Conservation (phyloP, 1,140 invertebrate genomes). For the Parasteatoda tepidariorum region DNA sequence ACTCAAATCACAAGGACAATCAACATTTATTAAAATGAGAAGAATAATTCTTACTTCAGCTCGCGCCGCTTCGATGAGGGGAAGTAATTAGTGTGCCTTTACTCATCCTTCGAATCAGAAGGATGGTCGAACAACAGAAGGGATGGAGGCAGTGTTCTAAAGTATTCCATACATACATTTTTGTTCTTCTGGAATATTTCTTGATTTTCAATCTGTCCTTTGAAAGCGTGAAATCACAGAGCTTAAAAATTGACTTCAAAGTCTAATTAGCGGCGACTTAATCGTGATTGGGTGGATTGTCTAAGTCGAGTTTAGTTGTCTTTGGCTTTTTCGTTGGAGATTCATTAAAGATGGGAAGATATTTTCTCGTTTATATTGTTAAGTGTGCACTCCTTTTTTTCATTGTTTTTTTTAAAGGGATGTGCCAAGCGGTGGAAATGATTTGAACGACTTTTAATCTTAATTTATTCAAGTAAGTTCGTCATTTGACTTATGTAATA, state of each 20-base stretch:
- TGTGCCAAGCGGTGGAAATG: not conserved
- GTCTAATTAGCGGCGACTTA: conserved; percentile 31
- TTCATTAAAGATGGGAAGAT: not conserved
- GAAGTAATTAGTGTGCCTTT: conserved; percentile 41
- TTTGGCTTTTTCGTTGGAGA: too few relatives aligned
- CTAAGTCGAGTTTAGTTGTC: too few relatives aligned
- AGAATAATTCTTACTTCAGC: conserved; percentile 27
- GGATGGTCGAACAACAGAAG: not conserved
- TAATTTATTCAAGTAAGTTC: not conserved
- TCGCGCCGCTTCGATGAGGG: not conserved
- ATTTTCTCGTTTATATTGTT: not conserved
- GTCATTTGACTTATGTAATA: too few relatives aligned
- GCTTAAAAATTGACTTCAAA: conserved; percentile 18
- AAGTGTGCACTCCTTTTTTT: not conserved
- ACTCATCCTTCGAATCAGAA: conserved; percentile 21
- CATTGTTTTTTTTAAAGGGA: not conserved
- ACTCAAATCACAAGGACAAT: conserved; percentile 47
- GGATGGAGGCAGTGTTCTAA: not conserved
- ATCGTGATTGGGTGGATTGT: not conserved
- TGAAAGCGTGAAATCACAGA: conserved; percentile 20
- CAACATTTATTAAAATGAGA: conserved; percentile 48
- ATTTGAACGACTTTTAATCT: not conserved
- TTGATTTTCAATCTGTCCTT: not conserved
- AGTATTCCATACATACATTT: not conserved
- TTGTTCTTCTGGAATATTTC: not conserved